Percentiles rank a stretch among this genome's conserved stretches.
Conservation (phyloP, 2,888 invertebrate genomes). For the Latrodectus hesperus region DNA sequence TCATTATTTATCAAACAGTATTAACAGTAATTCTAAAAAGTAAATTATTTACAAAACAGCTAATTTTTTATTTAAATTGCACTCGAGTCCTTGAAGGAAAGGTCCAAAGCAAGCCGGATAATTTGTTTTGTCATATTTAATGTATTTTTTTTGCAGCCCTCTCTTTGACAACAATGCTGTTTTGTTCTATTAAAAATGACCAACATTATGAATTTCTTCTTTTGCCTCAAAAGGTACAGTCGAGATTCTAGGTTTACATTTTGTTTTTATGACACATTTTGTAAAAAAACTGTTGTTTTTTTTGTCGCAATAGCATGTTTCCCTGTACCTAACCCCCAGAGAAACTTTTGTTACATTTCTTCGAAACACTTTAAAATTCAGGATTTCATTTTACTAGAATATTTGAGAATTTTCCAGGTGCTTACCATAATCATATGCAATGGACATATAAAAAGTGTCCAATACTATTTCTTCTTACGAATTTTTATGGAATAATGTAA, state of each 20-base stretch:
- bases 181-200: not conserved
- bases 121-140: too few species aligned
- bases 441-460: not conserved
- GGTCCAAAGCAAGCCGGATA: too few species aligned
- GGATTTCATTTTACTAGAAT: not conserved
- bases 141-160: too few species aligned
- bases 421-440: not conserved
- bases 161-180: too few species aligned
- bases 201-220: constrained; percentile 12
- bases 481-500: not conserved
- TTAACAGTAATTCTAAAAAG: too few species aligned
- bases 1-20: too few species aligned
- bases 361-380: not conserved
- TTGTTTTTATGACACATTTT: not conserved
- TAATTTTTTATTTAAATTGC: too few species aligned
- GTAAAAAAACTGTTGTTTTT: not conserved
- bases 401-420: not conserved
- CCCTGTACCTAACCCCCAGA: too few species aligned
- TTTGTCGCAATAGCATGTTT: too few species aligned
- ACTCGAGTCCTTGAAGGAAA: too few species aligned
- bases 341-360: not conserved
- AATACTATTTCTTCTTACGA: not conserved
- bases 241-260: constrained; percentile 11
- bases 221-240: constrained; percentile 10
- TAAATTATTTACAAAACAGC: too few species aligned